These are phyloP conservation scores for Pseudorectes ferrugineus DNA, from an alignment of 2,113 vertebrate genomes.

Conservation along the genomic window DNA sequence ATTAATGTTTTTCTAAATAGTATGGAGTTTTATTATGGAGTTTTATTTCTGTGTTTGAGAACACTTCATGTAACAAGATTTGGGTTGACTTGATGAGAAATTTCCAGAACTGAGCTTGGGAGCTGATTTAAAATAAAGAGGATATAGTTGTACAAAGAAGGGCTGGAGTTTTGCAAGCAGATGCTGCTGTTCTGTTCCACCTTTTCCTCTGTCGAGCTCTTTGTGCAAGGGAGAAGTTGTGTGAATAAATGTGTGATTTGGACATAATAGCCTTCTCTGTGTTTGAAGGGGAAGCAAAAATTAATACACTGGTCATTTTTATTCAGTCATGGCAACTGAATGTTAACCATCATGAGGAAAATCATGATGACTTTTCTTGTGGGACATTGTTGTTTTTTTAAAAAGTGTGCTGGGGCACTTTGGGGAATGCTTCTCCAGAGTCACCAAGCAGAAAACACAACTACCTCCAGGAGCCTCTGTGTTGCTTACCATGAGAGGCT, in stretches of 20 bases:
- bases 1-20: not conserved
- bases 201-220: not conserved
- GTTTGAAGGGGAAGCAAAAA: conserved; percentile 15
- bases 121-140: not conserved
- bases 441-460: conserved; percentile 15
- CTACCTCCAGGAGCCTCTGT: not conserved
- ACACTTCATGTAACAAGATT: not conserved
- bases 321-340: not conserved
- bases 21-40: not conserved
- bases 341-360: not conserved
- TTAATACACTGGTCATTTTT: not conserved
- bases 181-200: not conserved
- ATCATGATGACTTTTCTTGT: not conserved
- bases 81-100: not conserved
- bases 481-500: not conserved
- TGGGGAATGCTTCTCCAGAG: not conserved
- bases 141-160: not conserved
- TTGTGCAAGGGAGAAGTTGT: not conserved
- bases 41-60: not conserved
- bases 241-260: conserved; percentile 12
- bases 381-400: not conserved
- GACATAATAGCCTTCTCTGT: not conserved
- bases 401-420: not conserved
- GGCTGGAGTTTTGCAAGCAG: not conserved
- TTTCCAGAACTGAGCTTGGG: not conserved